A percentile compares a stretch with the other conserved stretches of the same genome.
Conservation (phyloP, 2,888 invertebrate species). For the Philereme vetulata region DNA sequence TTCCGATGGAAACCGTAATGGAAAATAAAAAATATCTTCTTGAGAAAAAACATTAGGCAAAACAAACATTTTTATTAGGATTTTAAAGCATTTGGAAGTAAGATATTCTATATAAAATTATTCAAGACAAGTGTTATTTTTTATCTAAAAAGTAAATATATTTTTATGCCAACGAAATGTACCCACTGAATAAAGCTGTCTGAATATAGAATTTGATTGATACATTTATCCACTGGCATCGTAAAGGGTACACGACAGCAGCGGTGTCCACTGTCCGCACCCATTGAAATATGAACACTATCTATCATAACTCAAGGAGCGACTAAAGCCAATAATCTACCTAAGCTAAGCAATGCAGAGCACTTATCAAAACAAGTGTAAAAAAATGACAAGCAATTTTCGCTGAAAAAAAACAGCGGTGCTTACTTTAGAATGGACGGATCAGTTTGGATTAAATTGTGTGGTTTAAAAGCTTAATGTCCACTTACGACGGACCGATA, state of each 20-base stretch:
- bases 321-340: constrained; percentile 28
- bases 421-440: too few relatives aligned
- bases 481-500: too few relatives aligned
- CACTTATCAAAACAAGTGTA: too few relatives aligned
- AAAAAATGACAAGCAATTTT: too few relatives aligned
- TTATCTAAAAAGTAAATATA: too few relatives aligned
- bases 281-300: constrained; percentile 47
- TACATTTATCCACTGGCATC: constrained; percentile 1
- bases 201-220: constrained; percentile 1
- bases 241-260: constrained; percentile 9
- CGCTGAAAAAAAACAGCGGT: too few relatives aligned
- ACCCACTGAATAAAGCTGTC: too few relatives aligned
- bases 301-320: constrained; percentile 45
- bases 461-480: too few relatives aligned
- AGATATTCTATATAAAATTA: neutral
- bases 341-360: too few relatives aligned
- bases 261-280: constrained; percentile 31
- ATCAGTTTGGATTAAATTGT: too few relatives aligned
- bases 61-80: constrained; percentile 6
- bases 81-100: neutral
- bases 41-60: neutral
- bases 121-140: too few relatives aligned
- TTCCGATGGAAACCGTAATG: neutral
- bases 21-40: neutral
- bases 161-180: too few relatives aligned